Percentiles rank a stretch among this genome's conserved stretches.
Evolutionary conservation across 1,140 invertebrate species (phyloP).

Genomic region (Lasaia peninsularis): DNA sequence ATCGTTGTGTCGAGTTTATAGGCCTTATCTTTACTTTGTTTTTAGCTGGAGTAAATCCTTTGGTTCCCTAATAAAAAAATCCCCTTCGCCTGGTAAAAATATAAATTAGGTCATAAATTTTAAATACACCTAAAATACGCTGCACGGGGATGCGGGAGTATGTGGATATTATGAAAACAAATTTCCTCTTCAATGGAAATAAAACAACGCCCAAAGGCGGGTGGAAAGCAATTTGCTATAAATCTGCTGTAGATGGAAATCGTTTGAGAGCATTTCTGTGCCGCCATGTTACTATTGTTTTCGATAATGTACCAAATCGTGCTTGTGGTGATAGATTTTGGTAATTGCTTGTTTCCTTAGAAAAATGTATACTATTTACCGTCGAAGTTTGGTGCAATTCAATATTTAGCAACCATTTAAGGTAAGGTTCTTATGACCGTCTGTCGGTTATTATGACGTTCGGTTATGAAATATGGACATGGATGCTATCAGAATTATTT

Average conservation of each 20-base stretch:
- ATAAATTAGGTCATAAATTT: background rate
- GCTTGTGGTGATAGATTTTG: constrained; percentile 8
- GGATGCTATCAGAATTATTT: too few species aligned
- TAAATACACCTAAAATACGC: constrained; percentile 7
- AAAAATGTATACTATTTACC: too few species aligned
- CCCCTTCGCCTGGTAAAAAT: background rate
- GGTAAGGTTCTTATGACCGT: too few species aligned
- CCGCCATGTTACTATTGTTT: constrained; percentile 30
- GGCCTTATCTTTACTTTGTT: too few species aligned
- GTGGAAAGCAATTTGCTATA: constrained; percentile 53
- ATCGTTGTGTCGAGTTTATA: too few species aligned
- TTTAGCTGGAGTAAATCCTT: too few species aligned
- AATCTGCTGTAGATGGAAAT: constrained; percentile 49
- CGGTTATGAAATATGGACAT: too few species aligned
- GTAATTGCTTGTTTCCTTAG: background rate
- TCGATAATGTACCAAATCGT: constrained; percentile 16
- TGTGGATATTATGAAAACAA: constrained; percentile 34
- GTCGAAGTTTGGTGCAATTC: too few species aligned
- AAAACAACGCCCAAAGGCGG: constrained; percentile 51
- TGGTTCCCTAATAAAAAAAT: too few species aligned
- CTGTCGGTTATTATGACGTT: too few species aligned
- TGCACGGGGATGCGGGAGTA: constrained; percentile 1
- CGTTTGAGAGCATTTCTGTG: constrained; percentile 42
- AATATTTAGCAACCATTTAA: too few species aligned
- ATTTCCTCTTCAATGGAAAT: constrained; percentile 42